phyloP scores from a whole-genome alignment of 2,888 invertebrate genomes.

The Marasmarcha lunaedactyla region DNA sequence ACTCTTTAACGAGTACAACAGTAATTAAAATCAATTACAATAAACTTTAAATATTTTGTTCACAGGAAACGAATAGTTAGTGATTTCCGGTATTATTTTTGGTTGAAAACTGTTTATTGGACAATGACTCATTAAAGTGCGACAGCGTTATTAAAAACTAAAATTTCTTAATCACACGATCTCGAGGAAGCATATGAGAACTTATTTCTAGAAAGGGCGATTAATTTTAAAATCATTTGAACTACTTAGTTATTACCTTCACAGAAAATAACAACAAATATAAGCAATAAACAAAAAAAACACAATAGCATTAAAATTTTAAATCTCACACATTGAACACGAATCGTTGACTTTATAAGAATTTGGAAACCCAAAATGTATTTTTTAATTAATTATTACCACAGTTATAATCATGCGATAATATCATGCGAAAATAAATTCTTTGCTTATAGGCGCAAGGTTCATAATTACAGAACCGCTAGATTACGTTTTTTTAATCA shows the following conservation, averaged over 20 bases:
- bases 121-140: not conserved
- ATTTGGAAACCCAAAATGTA: conserved; percentile 49
- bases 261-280: not conserved
- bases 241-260: not conserved
- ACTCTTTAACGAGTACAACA: not conserved
- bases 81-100: conserved; percentile 22
- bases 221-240: not conserved
- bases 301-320: conserved; percentile 34
- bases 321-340: conserved; percentile 34
- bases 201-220: not conserved
- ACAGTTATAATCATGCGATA: conserved; percentile 28
- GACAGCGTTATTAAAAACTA: no score
- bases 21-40: conserved; percentile 1
- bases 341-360: conserved; percentile 49
- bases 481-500: not conserved
- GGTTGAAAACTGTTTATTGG: no score
- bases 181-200: no score
- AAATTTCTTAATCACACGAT: no score
- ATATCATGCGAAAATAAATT: not conserved
- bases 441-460: not conserved
- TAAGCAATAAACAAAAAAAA: conserved; percentile 24
- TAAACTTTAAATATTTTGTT: not conserved
- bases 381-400: conserved; percentile 58
- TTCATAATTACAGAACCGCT: not conserved
- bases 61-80: conserved; percentile 32